phyloP scores from a whole-genome alignment of 1,140 invertebrate species.

The Bombus impatiens region DNA sequence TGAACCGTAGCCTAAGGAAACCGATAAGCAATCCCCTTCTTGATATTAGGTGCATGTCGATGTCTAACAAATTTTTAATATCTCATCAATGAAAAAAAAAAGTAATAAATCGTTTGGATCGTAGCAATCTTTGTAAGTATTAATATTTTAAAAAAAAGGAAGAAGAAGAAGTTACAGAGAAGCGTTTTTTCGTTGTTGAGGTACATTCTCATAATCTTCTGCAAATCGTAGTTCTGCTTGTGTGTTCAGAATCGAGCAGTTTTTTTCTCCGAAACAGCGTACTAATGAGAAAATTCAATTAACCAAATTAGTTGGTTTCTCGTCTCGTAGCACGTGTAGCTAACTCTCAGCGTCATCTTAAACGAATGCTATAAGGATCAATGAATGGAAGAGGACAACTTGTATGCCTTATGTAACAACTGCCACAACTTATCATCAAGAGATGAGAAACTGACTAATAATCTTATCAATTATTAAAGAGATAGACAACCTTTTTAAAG shows the following conservation, averaged over 20 bases:
- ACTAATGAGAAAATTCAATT: constrained; percentile 27
- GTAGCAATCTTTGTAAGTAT: constrained; percentile 56
- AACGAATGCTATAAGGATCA: constrained; percentile 29
- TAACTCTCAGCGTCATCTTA: constrained; percentile 16
- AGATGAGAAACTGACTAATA: constrained; percentile 57
- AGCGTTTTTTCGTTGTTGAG: constrained; percentile 43
- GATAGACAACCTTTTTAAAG: constrained; percentile 21
- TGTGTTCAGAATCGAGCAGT: constrained; percentile 47
- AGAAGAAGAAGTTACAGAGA: neutral
- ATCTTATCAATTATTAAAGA: constrained; percentile 12
- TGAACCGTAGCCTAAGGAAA: constrained; percentile 51
- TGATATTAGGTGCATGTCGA: constrained; percentile 71
- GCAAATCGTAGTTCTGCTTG: constrained; percentile 56
- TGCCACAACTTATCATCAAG: constrained; percentile 55
- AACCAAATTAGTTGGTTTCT: constrained; percentile 57
- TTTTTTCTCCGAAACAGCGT: constrained; percentile 19
- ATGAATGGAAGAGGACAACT: constrained; percentile 46
- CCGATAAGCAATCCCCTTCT: constrained; percentile 66
- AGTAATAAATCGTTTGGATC: constrained; percentile 36
- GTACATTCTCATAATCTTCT: constrained; percentile 47
- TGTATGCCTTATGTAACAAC: constrained; percentile 63
- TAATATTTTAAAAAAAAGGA: constrained; percentile 13
- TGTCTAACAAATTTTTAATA: constrained; percentile 69
- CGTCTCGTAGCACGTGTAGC: constrained; percentile 41
- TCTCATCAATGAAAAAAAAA: constrained; percentile 45